These are phyloP conservation scores for Rhinoraja longicauda DNA, from an alignment of 2,797 vertebrate genomes.

Conservation along the genomic window DNA sequence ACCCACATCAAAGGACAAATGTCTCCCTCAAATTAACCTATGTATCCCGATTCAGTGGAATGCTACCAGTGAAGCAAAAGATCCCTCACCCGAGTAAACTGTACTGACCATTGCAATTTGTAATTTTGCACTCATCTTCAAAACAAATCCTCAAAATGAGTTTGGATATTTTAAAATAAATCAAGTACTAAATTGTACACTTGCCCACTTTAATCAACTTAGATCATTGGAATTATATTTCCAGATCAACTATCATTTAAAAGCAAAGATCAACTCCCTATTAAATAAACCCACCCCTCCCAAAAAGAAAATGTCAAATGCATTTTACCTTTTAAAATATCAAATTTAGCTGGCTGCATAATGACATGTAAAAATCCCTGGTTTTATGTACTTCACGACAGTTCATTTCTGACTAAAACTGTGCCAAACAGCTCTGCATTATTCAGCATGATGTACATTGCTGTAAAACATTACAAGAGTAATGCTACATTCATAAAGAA, in stretches of 20 bases:
- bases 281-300: neutral
- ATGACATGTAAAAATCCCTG: neutral
- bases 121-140: neutral
- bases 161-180: neutral
- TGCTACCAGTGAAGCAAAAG: neutral
- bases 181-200: neutral
- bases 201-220: neutral
- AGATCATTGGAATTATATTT: neutral
- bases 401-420: neutral
- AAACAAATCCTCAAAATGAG: neutral
- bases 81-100: neutral
- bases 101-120: neutral
- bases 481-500: neutral
- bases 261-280: neutral
- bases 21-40: neutral
- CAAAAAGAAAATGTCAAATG: neutral
- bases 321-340: neutral
- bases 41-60: neutral
- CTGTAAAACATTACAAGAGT: neutral
- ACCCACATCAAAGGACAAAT: neutral
- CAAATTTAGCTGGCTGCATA: neutral
- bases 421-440: neutral
- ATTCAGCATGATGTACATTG: neutral
- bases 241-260: neutral
- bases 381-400: neutral